A percentile compares a stretch with the other conserved stretches of the same genome.
Evolutionary conservation across 2,113 vertebrate genomes (phyloP).

Genomic region (Fulmarus glacialis): DNA sequence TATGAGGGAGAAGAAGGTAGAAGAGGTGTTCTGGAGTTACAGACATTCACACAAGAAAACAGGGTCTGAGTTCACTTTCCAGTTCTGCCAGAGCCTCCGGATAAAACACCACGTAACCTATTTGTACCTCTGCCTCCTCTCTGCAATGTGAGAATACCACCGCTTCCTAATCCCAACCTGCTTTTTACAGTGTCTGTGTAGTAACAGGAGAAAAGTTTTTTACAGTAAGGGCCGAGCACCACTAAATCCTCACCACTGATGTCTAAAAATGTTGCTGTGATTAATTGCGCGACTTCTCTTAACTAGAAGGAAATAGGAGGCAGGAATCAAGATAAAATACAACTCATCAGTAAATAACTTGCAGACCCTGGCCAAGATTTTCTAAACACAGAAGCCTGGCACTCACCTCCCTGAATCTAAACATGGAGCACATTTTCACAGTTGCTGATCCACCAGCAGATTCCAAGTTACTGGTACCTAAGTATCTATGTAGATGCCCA

Average conservation of each 20-base stretch:
- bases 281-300: background rate
- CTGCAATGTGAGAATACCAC: background rate
- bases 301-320: background rate
- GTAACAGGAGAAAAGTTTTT: background rate
- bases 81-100: background rate
- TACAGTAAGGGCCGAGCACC: background rate
- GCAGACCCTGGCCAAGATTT: background rate
- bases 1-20: background rate
- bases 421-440: background rate
- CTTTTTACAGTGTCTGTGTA: background rate
- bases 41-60: background rate
- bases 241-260: background rate
- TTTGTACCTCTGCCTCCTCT: background rate
- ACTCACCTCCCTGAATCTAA: background rate
- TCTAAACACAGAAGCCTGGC: background rate
- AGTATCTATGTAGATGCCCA: background rate
- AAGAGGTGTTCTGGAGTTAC: background rate
- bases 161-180: background rate
- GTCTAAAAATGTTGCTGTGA: background rate
- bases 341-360: background rate
- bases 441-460: accelerated
- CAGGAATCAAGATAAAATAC: background rate
- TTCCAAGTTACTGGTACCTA: background rate
- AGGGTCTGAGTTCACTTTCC: background rate
- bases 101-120: background rate